Evolutionary conservation across 2,113 vertebrate genomes (phyloP), one percentile per base, ranked within the genome.

Genomic region (Vimba vimba): DNA sequence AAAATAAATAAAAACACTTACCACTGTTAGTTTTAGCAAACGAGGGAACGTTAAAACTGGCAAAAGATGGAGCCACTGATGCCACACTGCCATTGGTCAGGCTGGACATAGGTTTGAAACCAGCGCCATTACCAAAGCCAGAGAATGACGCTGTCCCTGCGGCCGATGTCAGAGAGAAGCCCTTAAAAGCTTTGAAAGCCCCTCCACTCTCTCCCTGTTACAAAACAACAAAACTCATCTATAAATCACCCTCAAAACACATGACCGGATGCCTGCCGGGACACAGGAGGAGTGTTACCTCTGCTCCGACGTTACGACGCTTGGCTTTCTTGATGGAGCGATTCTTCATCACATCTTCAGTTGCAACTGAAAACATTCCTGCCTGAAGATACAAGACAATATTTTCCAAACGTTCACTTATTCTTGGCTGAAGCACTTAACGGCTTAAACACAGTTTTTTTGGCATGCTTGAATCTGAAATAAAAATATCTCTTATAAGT

Each of bases 261-360:
- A 25, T 1, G 6, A 25, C 30, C 2, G 19, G 13, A 30, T 8
- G 73, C n/a, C 30, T 50, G 17, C 62, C 15, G 27, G 73, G 55
- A 66, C 12, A 71, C 19, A 9, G 8, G 2, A 60, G 36, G 2
- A 15, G 6, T 2, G 0, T 93, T 95, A 98, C 98, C 94, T 99
- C 98, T 0, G 87, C 64, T 0, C 91, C 96, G 0, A 90, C 66
- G 2, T 93, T 96, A 2, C 98, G 93, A 3, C 98, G 97, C 85
- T 96, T 99, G 11, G 98, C 98, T 86, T 97, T 99, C 91, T 99
- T 99, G 55, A 99, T 98, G 7, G 97, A 91, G 79, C 98, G 95
- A 47, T 93, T 97, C 93, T 97, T 99, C 93, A 99, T 69, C 79
- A 99, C 97, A 77, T 98, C 97, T 9, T 97, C 95, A 0, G 97